Conservation (phyloP, 2,113 vertebrate genomes). For the Psittacara wagleri region DNA sequence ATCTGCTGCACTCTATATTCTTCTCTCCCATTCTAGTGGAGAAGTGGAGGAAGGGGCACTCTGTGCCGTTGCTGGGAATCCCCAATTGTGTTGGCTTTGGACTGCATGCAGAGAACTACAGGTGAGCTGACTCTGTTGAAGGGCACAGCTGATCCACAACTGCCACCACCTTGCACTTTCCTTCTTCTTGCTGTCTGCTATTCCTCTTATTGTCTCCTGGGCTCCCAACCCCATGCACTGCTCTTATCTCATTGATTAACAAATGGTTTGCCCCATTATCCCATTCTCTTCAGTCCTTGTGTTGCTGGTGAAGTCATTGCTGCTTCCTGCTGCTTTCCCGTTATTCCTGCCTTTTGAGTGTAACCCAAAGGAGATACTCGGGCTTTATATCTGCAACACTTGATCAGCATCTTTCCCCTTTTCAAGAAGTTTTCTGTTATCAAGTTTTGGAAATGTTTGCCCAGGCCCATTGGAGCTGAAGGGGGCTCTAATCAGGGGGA, state of each 20-base stretch:
- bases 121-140: slow-evolving; percentile 67
- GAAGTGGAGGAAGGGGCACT: slow-evolving; percentile 86
- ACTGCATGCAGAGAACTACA: slow-evolving; percentile 82
- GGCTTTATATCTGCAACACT: not conserved
- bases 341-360: not conserved
- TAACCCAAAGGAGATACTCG: not conserved
- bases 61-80: slow-evolving; percentile 82
- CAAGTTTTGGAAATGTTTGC: not conserved
- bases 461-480: not conserved
- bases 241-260: not conserved
- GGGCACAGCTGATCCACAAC: not conserved
- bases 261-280: not conserved
- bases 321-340: not conserved
- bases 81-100: slow-evolving; percentile 88
- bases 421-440: not conserved
- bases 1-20: not conserved
- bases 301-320: not conserved
- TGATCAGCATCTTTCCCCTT: not conserved
- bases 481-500: not conserved
- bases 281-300: not conserved
- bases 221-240: not conserved
- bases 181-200: not conserved
- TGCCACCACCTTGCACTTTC: not conserved
- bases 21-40: slow-evolving; percentile 77
- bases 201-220: not conserved